Base-by-base conservation (phyloP, 2,888 invertebrate genomes). In the Aplocera efformata region DNA sequence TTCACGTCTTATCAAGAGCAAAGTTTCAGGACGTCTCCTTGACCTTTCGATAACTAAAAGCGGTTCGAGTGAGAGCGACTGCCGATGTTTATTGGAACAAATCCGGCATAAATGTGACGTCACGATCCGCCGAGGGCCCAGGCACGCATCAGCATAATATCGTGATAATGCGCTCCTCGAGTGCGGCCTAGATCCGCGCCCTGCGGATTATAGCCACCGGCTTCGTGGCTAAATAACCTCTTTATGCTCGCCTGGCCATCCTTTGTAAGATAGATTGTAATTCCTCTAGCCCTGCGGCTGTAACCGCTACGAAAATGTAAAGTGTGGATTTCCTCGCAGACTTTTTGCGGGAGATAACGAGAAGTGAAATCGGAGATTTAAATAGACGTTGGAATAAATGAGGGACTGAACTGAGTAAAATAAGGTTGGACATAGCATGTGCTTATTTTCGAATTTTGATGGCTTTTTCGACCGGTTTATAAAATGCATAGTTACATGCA, bases 61-160 rank as follows among this genome's bases (percentile, higher is more conserved):
- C 43, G 42, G 23, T 52, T 55, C 37, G 36, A 49, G 37, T 7
- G 25, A 38, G 10, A 32, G 31, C 25, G 25, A 25, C 25, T 39
- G 35, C 25, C 38, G 25, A 42, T 50, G 23, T 41, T 56, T 56
- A 56, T 52, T 49, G 47, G 46, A 41, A 50, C 35, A 47, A 49
- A 44, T 33, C 39, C 44, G 22, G 13, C 32, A 31, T 36, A 45
- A 66, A 60, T 63, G 66, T 72, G 67, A 73, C 70, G 70, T 74
- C 74, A 66, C 62, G 55, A 57, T 43, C 46, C 56, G 55, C 60
- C 53, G 61, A 63, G 61, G 63, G 62, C 63, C 61, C 61, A 63
- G 68, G 59, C 68, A 68, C 76, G 72, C 79, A 82, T 85, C 81
- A 83, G 80, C 82, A 84, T 84, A 84, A 84, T 85, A 62, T 78